Percentiles rank a stretch among this genome's conserved stretches.
Evolutionary conservation across 2,797 vertebrate genomes (phyloP).

Genomic region (Rhinophrynus dorsalis): DNA sequence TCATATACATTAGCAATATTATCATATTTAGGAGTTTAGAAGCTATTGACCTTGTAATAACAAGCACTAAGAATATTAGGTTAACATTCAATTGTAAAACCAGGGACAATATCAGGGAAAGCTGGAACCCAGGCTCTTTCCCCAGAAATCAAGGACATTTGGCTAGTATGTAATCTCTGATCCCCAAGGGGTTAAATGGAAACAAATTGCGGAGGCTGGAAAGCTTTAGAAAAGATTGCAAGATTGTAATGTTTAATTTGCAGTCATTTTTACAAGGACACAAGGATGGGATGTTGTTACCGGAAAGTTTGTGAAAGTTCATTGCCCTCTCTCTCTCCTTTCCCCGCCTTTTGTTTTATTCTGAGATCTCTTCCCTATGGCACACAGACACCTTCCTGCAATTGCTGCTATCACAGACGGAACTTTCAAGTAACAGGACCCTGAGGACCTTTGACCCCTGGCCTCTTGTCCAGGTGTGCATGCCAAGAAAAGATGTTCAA

Average conservation of each 20-base stretch:
- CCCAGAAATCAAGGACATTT: no score
- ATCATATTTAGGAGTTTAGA: no score
- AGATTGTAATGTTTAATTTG: background rate
- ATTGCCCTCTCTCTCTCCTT: constrained; percentile 10
- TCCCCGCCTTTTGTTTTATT: constrained; percentile 32
- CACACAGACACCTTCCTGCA: constrained; percentile 1
- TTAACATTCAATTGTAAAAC: no score
- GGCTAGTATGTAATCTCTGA: no score
- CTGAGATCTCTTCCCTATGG: constrained; percentile 19
- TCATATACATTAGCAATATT: no score
- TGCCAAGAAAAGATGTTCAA: constrained; percentile 52
- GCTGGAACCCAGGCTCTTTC: no score
- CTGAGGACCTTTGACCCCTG: background rate
- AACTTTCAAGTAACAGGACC: background rate
- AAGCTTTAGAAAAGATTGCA: constrained; percentile 30
- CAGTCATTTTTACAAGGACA: constrained; percentile 14
- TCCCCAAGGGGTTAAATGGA: no score
- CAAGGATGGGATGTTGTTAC: background rate
- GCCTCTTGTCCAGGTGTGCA: background rate
- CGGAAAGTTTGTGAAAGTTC: constrained; percentile 49
- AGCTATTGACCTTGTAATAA: no score
- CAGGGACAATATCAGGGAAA: no score
- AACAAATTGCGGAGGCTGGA: no score
- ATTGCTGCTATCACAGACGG: background rate
- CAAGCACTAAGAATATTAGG: no score